phyloP scores from a whole-genome alignment of 2,888 invertebrate genomes.

The Psylliodes chrysocephalus region DNA sequence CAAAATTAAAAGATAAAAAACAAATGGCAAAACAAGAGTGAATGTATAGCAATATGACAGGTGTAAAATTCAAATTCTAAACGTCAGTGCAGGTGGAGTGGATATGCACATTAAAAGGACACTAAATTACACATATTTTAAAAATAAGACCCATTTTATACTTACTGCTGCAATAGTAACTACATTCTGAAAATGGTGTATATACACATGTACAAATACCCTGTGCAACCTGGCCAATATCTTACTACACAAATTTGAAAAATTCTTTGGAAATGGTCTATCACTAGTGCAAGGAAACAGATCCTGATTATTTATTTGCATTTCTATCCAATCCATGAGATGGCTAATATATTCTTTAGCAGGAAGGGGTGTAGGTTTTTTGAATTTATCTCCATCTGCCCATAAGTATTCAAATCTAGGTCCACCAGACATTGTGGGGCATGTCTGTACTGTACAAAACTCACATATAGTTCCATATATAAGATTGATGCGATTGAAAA shows the following conservation, averaged over 20 bases:
- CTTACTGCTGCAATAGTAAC: constrained; percentile 88
- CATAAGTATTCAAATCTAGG: constrained; percentile 90
- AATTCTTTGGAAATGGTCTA: constrained; percentile 88
- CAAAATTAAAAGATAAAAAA: too few species aligned
- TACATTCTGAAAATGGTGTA: constrained; percentile 92
- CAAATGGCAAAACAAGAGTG: too few species aligned
- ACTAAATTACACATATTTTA: too few species aligned
- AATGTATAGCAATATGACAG: too few species aligned
- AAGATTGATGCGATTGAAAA: constrained; percentile 92
- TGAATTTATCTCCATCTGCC: constrained; percentile 85
- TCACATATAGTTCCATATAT: constrained; percentile 91
- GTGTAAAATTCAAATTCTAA: too few species aligned
- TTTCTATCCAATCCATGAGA: constrained; percentile 92
- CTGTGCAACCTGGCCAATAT: constrained; percentile 88
- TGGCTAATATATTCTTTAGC: constrained; percentile 85
- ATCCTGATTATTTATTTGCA: constrained; percentile 88
- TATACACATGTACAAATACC: constrained; percentile 94
- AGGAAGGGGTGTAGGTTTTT: constrained; percentile 82
- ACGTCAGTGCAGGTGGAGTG: too few species aligned
- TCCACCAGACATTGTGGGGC: constrained; percentile 92
- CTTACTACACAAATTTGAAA: constrained; percentile 81
- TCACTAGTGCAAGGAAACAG: constrained; percentile 87
- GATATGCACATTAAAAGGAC: too few species aligned
- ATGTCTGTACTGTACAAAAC: constrained; percentile 83
- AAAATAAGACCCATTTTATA: too few species aligned